Base-by-base conservation (phyloP, 2,113 vertebrate genomes). In the Brevimyrus niger region DNA sequence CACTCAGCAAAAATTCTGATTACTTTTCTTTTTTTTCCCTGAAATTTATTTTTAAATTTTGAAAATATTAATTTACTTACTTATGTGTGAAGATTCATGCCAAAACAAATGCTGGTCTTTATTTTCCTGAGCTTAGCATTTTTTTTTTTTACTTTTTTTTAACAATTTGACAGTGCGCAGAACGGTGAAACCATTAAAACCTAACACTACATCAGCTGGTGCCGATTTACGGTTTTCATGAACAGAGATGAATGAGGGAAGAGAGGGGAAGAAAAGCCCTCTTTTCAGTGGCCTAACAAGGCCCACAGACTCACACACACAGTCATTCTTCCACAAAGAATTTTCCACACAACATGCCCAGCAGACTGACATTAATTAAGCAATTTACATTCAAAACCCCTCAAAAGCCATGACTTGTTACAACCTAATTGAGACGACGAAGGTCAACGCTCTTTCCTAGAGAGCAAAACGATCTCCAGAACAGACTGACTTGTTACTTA, bases 281-380 rank as follows among this genome's bases (percentile, higher is more conserved):
- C 88, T 89, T 4, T 82, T n/a, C 90, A 93, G 92, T 93, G 91
- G 92, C 94, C 94, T 93, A 91, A 95, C 89, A 86, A 95, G 94
- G 90, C 94, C 91, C 91, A 89, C 90, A 89, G 88, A 89, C 15
- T 91, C 91, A 89, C 88, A 88, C 88, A 88, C 11, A 11, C 82
- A 88, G 90, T 91, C 83, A 86, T 89, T 91, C 92, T 83, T 90
- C 90, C 92, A 91, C 88, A 91, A 38, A 48, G 83, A 91, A 93
- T 93, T 91, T 92, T 90, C 88, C 92, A 76, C 91, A 92, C 91
- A 93, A 93, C 89, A 94, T 92, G 91, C 93, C 80, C 85, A 88
- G 93, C 83, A 86, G 91, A 55, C 89, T 90, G 92, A 80, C 53
- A 87, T 86, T 91, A 92, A 93, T 93, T 92, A 92, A 73, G 42